These are phyloP conservation scores for Parelbella ahira DNA, from an alignment of 2,888 invertebrate genomes.

Conservation along the genomic window DNA sequence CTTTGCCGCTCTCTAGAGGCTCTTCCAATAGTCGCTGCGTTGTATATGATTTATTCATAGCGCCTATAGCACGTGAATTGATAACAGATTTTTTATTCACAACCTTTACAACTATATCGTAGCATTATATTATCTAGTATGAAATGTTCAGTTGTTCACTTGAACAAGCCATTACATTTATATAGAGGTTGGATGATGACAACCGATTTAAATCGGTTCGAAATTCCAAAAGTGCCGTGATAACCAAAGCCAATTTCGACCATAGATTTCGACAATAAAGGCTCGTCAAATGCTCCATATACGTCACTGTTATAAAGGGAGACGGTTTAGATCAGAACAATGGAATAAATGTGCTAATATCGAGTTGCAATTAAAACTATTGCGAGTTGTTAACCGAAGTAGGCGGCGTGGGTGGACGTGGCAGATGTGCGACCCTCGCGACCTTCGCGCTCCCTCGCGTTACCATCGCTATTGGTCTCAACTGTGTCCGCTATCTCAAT, in stretches of 20 bases:
- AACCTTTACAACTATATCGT: too few relatives aligned
- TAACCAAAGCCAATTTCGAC: too few relatives aligned
- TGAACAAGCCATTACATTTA: too few relatives aligned
- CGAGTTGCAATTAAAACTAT: conserved; percentile 77
- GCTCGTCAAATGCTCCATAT: conserved; percentile 2
- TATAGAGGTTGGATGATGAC: too few relatives aligned
- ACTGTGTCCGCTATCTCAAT: conserved; percentile 30
- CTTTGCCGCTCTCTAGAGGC: conserved; percentile 56
- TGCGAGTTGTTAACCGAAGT: conserved; percentile 60
- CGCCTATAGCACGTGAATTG: conserved; percentile 74
- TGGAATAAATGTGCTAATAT: conserved; percentile 55
- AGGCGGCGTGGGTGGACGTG: conserved; percentile 64
- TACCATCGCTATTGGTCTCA: conserved; percentile 56
- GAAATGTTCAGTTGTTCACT: too few relatives aligned
- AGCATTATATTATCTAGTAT: too few relatives aligned
- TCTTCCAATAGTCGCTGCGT: conserved; percentile 59
- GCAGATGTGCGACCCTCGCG: conserved; percentile 71
- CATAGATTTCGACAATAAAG: conserved; percentile 4
- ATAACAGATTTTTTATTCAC: conserved; percentile 34
- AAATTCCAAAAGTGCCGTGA: too few relatives aligned
- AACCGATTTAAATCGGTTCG: not conserved
- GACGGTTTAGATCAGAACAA: conserved; percentile 27
- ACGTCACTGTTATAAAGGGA: conserved; percentile 15
- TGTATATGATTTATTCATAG: conserved; percentile 79
- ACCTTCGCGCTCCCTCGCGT: conserved; percentile 54